phyloP scores from a whole-genome alignment of 1,140 invertebrate genomes.

The Brachionus koreanus region DNA sequence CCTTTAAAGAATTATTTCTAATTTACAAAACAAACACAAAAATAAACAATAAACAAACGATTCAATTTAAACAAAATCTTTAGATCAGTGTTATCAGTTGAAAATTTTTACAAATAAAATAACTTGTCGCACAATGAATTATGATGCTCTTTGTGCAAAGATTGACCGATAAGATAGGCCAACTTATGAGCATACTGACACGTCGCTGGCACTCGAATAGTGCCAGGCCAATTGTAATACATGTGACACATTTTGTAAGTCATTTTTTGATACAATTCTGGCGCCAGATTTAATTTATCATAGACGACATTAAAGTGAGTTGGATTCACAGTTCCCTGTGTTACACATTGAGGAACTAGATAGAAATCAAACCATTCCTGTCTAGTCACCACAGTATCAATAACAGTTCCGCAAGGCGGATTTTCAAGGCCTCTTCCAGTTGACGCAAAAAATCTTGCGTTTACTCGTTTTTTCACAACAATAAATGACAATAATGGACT shows the following conservation, averaged over 20 bases:
- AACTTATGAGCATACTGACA: constrained; percentile 77
- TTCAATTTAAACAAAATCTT: background rate
- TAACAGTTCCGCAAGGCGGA: constrained; percentile 75
- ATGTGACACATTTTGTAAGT: constrained; percentile 77
- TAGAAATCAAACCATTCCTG: constrained; percentile 80
- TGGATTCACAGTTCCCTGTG: constrained; percentile 74
- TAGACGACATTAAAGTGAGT: constrained; percentile 74
- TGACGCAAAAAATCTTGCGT: constrained; percentile 42
- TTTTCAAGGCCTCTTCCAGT: constrained; percentile 63
- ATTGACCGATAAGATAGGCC: constrained; percentile 72
- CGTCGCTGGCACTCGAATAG: constrained; percentile 77
- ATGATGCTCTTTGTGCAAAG: constrained; percentile 64
- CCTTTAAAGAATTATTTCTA: background rate
- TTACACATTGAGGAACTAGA: constrained; percentile 71
- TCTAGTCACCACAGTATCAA: constrained; percentile 75
- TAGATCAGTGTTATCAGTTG: background rate
- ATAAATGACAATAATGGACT: constrained; percentile 39
- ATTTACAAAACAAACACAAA: background rate
- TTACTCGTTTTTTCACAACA: constrained; percentile 59
- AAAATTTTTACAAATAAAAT: constrained; percentile 57
- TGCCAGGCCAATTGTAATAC: constrained; percentile 84
- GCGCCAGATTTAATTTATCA: constrained; percentile 63
- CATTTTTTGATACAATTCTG: constrained; percentile 72
- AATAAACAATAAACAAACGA: constrained; percentile 11
- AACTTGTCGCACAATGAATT: constrained; percentile 55